phyloP scores from a whole-genome alignment of 2,888 invertebrate genomes.

The Malacosoma neustria region DNA sequence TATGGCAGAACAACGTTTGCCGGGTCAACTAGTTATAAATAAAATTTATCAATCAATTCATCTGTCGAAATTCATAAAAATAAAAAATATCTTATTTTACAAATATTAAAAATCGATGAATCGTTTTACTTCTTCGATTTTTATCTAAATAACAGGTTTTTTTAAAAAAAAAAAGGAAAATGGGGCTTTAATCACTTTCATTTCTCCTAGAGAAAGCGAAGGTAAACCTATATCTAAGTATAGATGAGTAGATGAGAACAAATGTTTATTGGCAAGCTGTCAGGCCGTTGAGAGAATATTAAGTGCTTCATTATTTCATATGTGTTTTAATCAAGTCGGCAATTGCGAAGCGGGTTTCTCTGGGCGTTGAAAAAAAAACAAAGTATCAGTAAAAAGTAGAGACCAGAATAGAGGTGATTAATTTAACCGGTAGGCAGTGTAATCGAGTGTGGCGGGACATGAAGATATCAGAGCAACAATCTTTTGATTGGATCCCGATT shows the following conservation, averaged over 20 bases:
- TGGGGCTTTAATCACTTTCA: no score
- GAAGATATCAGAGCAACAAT: constrained; percentile 51
- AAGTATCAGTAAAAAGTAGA: constrained; percentile 20
- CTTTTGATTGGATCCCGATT: constrained; percentile 55
- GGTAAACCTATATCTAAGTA: not conserved
- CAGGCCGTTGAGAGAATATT: not conserved
- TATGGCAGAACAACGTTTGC: no score
- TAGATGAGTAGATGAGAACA: not conserved
- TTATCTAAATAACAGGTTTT: no score
- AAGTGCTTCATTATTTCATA: constrained; percentile 1
- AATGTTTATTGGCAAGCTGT: not conserved
- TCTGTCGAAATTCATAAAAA: no score
- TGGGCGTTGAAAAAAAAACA: constrained; percentile 1
- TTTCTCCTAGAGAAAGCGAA: not conserved
- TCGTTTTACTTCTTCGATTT: no score
- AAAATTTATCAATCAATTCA: no score
- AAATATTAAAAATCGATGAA: no score
- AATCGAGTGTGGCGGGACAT: constrained; percentile 42
- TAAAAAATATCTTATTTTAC: no score
- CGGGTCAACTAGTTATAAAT: no score
- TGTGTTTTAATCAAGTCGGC: not conserved
- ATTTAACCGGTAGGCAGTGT: constrained; percentile 30
- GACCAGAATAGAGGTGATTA: constrained; percentile 34
- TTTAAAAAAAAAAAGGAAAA: no score
- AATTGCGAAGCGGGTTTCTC: not conserved